These are phyloP conservation scores for Hyposoter didymator DNA, from an alignment of 2,888 invertebrate genomes.

Conservation along the genomic window DNA sequence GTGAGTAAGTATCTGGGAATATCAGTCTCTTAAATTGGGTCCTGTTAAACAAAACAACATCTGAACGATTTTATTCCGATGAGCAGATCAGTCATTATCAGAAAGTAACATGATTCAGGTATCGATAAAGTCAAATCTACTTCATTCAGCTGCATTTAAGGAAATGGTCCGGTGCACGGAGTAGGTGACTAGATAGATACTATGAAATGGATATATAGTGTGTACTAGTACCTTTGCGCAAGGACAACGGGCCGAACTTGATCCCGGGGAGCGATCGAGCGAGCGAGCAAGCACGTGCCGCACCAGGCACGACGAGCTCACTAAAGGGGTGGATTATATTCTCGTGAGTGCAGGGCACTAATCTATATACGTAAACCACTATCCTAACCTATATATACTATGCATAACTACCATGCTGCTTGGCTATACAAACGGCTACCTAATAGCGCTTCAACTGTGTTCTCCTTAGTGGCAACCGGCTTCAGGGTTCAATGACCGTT, in stretches of 20 bases:
- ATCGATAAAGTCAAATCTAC: background rate
- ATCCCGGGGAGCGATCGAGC: slow-evolving; percentile 56
- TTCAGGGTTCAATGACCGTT: slow-evolving; percentile 35
- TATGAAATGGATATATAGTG: slow-evolving; percentile 33
- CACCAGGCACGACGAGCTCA: slow-evolving; percentile 59
- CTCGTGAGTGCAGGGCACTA: slow-evolving; percentile 57
- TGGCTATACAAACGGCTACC: slow-evolving; percentile 17
- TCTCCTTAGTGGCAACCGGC: slow-evolving; percentile 19
- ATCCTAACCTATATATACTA: slow-evolving; percentile 22
- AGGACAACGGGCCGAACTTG: slow-evolving; percentile 61
- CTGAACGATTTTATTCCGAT: no score
- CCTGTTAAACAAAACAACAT: background rate
- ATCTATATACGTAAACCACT: slow-evolving; percentile 29
- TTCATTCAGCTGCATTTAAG: background rate
- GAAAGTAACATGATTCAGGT: background rate
- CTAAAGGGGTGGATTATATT: slow-evolving; percentile 65
- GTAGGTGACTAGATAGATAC: slow-evolving; percentile 42
- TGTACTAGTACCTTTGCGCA: slow-evolving; percentile 51
- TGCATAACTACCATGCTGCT: slow-evolving; percentile 17
- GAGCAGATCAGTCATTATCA: background rate
- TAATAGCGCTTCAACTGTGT: slow-evolving; percentile 33
- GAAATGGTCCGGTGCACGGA: slow-evolving; percentile 1
- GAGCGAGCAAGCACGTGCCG: slow-evolving; percentile 60
- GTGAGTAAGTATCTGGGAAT: no score
- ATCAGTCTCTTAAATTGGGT: background rate